Percentiles rank a stretch among this genome's conserved stretches.
Evolutionary conservation across 2,888 invertebrate genomes (phyloP).

Genomic region (Anodontia alba): DNA sequence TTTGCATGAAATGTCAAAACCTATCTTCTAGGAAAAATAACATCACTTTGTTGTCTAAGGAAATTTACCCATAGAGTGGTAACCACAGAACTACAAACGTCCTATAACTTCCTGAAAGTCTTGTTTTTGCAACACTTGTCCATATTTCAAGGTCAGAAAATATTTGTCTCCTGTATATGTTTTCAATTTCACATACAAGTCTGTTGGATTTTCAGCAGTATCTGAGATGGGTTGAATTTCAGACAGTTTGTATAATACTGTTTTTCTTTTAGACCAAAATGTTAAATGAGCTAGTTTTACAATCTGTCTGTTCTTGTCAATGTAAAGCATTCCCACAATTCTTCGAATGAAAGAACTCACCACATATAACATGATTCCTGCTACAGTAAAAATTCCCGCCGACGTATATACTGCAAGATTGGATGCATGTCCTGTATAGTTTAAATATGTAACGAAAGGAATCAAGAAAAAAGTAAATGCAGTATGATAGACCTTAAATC

Average conservation of each 20-base stretch:
- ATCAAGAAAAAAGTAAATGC: not conserved
- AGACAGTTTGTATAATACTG: constrained; percentile 17
- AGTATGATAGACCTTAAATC: constrained; percentile 8
- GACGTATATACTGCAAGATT: not conserved
- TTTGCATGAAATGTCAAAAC: no score
- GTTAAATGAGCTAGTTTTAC: constrained; percentile 47
- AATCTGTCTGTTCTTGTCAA: constrained; percentile 20
- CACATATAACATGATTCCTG: not conserved
- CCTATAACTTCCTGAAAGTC: constrained; percentile 1
- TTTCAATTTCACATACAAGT: not conserved
- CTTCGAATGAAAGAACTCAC: not conserved
- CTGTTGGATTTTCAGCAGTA: not conserved
- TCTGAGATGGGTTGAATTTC: constrained; percentile 38
- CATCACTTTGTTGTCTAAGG: no score
- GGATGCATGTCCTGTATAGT: not conserved
- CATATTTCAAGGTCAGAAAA: not conserved
- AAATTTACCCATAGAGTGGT: no score
- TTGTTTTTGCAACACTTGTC: not conserved
- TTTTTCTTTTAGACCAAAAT: constrained; percentile 41
- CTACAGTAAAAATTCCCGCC: not conserved
- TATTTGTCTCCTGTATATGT: not conserved
- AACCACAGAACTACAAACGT: no score
- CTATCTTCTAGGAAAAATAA: no score
- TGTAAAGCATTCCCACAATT: constrained; percentile 36
- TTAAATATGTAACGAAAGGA: not conserved